Evolutionary conservation across 2,113 vertebrate species (phyloP).

Genomic region (Corythoichthys intestinalis): DNA sequence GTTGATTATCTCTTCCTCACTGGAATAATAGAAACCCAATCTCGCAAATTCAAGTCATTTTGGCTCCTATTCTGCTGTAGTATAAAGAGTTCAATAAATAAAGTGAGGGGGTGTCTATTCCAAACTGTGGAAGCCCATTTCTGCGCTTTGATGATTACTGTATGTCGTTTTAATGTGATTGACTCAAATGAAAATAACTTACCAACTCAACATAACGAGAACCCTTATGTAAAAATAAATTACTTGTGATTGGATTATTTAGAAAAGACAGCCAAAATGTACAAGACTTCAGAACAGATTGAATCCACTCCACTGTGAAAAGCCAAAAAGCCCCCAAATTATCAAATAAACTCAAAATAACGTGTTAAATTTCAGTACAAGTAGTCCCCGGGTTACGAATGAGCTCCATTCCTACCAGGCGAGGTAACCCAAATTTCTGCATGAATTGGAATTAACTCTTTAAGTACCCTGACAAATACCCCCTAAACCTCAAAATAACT

Average conservation of each 20-base stretch:
- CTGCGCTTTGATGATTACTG: not conserved
- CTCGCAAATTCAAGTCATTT: not conserved
- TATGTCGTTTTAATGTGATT: conserved; percentile 1
- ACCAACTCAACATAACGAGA: not conserved
- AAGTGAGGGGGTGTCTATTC: not conserved
- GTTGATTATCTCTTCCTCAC: conserved; percentile 18
- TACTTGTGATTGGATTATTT: conserved; percentile 1
- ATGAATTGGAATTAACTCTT: too few species aligned
- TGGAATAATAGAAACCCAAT: not conserved
- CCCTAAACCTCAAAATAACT: too few species aligned
- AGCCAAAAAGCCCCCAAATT: not conserved
- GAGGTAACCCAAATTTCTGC: too few species aligned
- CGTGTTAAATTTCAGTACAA: not conserved
- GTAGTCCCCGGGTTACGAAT: too few species aligned
- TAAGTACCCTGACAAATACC: too few species aligned
- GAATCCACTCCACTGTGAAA: not conserved
- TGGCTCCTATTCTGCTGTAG: not conserved
- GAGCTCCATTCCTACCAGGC: too few species aligned
- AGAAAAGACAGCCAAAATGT: not conserved
- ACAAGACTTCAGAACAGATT: not conserved
- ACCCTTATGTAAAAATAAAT: not conserved
- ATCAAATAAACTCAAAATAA: not conserved
- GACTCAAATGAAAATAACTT: not conserved
- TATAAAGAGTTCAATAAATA: not conserved
- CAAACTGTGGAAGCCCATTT: not conserved